Conservation (phyloP, 2,888 invertebrate genomes). For the Caenorhabditis japonica region DNA sequence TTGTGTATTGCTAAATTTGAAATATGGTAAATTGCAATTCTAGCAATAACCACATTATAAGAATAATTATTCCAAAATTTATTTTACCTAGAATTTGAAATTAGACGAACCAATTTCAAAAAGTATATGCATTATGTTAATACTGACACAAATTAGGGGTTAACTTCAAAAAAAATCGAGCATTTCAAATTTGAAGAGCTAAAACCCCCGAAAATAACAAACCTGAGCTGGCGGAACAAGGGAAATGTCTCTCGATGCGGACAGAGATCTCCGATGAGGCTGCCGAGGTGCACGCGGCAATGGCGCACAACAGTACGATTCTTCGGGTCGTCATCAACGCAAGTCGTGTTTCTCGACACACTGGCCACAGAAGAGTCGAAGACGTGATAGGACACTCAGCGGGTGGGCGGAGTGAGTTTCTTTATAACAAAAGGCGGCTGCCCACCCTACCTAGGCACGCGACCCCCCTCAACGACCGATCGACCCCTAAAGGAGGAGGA, state of each 20-base stretch:
- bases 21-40: no score
- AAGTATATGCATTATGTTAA: no score
- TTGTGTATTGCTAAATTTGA: no score
- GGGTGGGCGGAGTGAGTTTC: conserved; percentile 50
- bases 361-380: conserved; percentile 45
- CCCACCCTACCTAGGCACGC: conserved; percentile 51
- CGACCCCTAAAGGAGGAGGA: conserved; percentile 7
- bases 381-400: conserved; percentile 43
- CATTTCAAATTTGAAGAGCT: no score
- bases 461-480: conserved; percentile 31
- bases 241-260: conserved; percentile 76
- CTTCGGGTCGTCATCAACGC: conserved; percentile 52
- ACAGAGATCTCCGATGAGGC: conserved; percentile 70
- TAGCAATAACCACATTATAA: no score
- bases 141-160: no score
- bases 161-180: no score
- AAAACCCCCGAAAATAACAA: no score
- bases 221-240: conserved; percentile 76
- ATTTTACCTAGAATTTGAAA: no score
- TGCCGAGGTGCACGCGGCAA: conserved; percentile 36
- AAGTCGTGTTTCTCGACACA: conserved; percentile 57
- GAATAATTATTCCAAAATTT: no score
- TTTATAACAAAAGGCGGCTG: conserved; percentile 49
- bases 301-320: conserved; percentile 43
- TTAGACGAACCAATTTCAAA: no score